Evolutionary conservation across 2,888 invertebrate species (phyloP), one percentile per base, ranked within the genome.

Genomic region (Lobophora halterata): DNA sequence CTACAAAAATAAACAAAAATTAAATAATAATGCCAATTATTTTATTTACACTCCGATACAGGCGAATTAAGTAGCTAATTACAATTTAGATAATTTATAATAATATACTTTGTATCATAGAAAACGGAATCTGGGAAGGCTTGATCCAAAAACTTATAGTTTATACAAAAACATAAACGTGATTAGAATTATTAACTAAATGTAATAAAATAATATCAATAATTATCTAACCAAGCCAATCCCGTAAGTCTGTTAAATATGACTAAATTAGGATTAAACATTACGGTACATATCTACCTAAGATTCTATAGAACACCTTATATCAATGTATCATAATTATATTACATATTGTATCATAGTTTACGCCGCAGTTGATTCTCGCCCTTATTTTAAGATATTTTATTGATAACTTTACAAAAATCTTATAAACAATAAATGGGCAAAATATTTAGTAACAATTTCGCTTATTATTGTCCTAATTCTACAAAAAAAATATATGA

Each of bases 31-130:
- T 69, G 62, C 67, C 67, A 71, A 71, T n/a, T 71, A 67, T 61
- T 69, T 71, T 77, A 76, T 76, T 72, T 78, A 78, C 77, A 76
- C 59, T 69, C 62, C 61, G 41, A 47, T 58, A 63, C 55, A 60
- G 34, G 46, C 56, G 36, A 58, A 52, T 24, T 48, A 55, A 53
- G n/a, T n/a, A n/a, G n/a, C 37, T 45, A 57, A 43, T 37, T 43
- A 37, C 33, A 43, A 43, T 43, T 32, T 9, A 35, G 29, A 29
- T 42, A 52, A 58, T 53, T 29, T 29, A 37, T 45, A 41, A 43
- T 46, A 36, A 43, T 30, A 41, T 29, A 9, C 28, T 35, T 38
- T 35, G 23, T 29, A 29, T 18, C 3, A 40, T 20, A 19, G 26
- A 39, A 25, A 26, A 30, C 21, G 42, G 20, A 43, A 34, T 33